These are phyloP conservation scores for Erannis defoliaria DNA, from an alignment of 2,888 invertebrate species.

Conservation along the genomic window DNA sequence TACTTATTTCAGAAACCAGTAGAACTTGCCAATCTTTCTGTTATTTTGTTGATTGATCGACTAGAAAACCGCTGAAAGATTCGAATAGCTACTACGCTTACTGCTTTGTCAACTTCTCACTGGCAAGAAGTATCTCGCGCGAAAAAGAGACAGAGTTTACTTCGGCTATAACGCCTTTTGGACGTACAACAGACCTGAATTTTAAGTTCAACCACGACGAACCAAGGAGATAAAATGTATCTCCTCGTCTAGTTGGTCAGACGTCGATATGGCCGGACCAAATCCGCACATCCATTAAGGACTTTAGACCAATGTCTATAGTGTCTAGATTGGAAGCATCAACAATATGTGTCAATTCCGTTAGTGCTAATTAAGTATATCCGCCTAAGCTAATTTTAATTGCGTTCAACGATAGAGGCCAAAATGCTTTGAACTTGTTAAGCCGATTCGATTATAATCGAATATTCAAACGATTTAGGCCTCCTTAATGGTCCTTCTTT, in stretches of 20 bases:
- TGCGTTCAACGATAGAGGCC: constrained; percentile 60
- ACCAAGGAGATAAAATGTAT: no score
- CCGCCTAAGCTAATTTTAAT: constrained; percentile 75
- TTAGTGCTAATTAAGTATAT: constrained; percentile 74
- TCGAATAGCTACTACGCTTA: neutral
- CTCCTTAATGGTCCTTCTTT: constrained; percentile 82
- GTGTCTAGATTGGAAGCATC: constrained; percentile 79
- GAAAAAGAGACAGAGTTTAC: neutral
- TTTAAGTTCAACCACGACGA: no score
- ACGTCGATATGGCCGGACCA: no score
- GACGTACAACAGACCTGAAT: neutral
- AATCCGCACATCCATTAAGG: no score
- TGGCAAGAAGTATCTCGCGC: neutral
- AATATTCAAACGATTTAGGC: constrained; percentile 61
- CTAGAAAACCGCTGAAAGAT: neutral
- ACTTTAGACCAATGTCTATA: constrained; percentile 1
- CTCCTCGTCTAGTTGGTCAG: no score
- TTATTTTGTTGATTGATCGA: neutral
- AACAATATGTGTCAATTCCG: constrained; percentile 82
- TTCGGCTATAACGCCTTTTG: neutral
- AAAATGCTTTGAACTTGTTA: constrained; percentile 61
- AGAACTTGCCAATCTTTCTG: neutral
- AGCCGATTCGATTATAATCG: constrained; percentile 26
- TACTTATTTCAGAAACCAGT: neutral
- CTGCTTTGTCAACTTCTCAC: neutral